These are phyloP conservation scores for Sinonovacula constricta DNA, from an alignment of 1,140 invertebrate species.

Conservation along the genomic window DNA sequence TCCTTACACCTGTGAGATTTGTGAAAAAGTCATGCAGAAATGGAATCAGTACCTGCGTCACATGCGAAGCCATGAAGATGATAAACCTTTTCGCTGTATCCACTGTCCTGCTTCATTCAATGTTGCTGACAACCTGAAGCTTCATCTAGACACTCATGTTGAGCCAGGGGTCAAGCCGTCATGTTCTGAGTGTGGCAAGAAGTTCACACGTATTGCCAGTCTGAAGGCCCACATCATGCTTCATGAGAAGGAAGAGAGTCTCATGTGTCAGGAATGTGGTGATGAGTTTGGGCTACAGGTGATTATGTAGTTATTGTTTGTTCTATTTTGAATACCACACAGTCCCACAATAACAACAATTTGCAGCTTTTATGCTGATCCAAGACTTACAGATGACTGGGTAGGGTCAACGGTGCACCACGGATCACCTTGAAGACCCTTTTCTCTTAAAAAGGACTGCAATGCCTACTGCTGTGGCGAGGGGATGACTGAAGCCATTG, in stretches of 20 bases:
- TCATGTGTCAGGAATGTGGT: slow-evolving; percentile 85
- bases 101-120: slow-evolving; percentile 84
- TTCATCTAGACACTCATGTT: slow-evolving; percentile 84
- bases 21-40: slow-evolving; percentile 81
- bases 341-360: too few relatives aligned
- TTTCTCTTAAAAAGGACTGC: too few relatives aligned
- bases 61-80: slow-evolving; percentile 82
- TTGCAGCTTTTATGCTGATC: too few relatives aligned
- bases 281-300: slow-evolving; percentile 85
- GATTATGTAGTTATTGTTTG: slow-evolving; percentile 44
- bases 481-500: too few relatives aligned
- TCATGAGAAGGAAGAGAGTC: slow-evolving; percentile 85
- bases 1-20: slow-evolving; percentile 81
- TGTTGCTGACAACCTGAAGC: slow-evolving; percentile 82
- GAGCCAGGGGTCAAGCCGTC: slow-evolving; percentile 71
- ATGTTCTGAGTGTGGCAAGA: slow-evolving; percentile 85
- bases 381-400: too few relatives aligned
- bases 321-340: too few relatives aligned
- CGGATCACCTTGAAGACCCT: too few relatives aligned
- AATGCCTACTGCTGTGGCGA: too few relatives aligned
- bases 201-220: slow-evolving; percentile 84
- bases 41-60: slow-evolving; percentile 81
- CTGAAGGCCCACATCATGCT: slow-evolving; percentile 86
- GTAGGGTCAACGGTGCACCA: too few relatives aligned
- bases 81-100: slow-evolving; percentile 83